phyloP scores from a whole-genome alignment of 2,113 vertebrate species.

The Pelodiscus sinensis region DNA sequence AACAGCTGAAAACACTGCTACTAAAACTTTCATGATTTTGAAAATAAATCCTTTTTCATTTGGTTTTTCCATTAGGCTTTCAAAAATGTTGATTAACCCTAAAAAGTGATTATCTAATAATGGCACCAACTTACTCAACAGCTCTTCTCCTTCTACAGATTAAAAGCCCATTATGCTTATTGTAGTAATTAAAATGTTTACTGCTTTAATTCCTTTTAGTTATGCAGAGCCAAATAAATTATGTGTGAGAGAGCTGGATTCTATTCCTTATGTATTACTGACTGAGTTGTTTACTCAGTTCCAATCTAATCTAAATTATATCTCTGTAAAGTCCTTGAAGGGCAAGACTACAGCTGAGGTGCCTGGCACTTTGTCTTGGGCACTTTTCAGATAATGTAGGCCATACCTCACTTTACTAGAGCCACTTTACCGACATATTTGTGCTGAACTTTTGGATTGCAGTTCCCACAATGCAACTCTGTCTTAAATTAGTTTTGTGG shows the following conservation, averaged over 20 bases:
- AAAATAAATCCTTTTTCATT: neutral
- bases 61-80: slow-evolving; percentile 13
- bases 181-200: slow-evolving; percentile 4
- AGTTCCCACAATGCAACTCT: neutral
- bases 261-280: slow-evolving; percentile 37
- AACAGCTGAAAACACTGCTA: neutral
- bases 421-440: neutral
- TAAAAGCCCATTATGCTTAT: neutral
- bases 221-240: slow-evolving; percentile 13
- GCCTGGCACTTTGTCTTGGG: neutral
- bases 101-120: neutral
- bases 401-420: neutral
- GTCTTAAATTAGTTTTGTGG: neutral
- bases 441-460: neutral
- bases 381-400: neutral
- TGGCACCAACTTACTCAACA: neutral
- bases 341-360: slow-evolving; percentile 6
- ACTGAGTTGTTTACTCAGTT: slow-evolving; percentile 49
- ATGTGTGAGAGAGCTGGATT: slow-evolving; percentile 15
- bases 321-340: neutral
- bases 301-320: slow-evolving; percentile 47
- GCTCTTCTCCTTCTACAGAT: slow-evolving; percentile 23
- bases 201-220: slow-evolving; percentile 7
- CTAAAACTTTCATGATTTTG: neutral
- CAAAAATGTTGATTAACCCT: neutral